Conservation (phyloP, 2,113 vertebrate species). For the Rhinoptilus africanus region DNA sequence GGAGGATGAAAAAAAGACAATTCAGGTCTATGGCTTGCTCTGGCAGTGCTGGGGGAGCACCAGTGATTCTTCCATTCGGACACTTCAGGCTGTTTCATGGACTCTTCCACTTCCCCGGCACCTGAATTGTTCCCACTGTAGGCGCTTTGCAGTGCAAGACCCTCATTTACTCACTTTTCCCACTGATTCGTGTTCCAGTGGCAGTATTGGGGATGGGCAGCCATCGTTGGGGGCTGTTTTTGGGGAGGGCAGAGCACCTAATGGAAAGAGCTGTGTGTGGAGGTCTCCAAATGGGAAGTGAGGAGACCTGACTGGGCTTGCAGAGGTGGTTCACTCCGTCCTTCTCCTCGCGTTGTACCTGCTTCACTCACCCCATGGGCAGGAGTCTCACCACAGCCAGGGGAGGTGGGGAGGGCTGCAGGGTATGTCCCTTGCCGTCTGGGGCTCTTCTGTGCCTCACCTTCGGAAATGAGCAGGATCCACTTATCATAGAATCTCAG, state of each 20-base stretch:
- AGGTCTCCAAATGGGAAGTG: not conserved
- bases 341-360: not conserved
- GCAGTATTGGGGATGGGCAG: not conserved
- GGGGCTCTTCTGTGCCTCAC: rapidly evolving
- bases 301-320: not conserved
- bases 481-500: not conserved
- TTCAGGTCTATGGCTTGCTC: rapidly evolving
- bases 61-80: not conserved
- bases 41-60: not conserved
- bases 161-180: not conserved
- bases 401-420: not conserved
- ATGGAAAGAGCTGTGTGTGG: not conserved
- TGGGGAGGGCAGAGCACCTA: not conserved
- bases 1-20: not conserved
- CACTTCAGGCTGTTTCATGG: not conserved
- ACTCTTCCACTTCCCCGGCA: not conserved
- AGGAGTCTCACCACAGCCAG: rapidly evolving
- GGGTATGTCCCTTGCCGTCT: not conserved
- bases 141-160: rapidly evolving
- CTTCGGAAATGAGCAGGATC: not conserved
- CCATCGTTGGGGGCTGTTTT: not conserved
- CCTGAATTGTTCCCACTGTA: not conserved
- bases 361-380: rapidly evolving
- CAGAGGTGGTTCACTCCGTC: not conserved
- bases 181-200: not conserved